Evolutionary conservation across 2,888 invertebrate species (phyloP), one percentile per base, ranked within the genome.

Genomic region (Hipparchia semele): DNA sequence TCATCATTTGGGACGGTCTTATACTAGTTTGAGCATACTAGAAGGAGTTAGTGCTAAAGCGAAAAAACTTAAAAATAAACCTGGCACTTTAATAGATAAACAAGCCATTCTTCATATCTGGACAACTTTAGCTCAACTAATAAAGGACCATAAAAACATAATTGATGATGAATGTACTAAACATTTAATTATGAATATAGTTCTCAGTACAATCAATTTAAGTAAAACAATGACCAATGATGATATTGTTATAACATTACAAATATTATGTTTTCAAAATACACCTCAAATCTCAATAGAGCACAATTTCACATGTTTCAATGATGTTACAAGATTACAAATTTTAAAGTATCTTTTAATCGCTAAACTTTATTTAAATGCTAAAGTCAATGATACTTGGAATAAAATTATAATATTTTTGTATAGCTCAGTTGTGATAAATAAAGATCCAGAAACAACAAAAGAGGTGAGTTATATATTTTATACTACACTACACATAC

Each of bases 341-440:
- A 81, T 89, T 60, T 71, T 92, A 5, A 87, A 87, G 75, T 87
- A 89, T 78, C 75, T 89, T 33, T 69, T 90, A 73, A 58, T 85
- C 7, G 75, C 78, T 68, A 86, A 83, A 76, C 58, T 85, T 60
- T 58, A 88, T 64, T 66, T 87, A 49, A 86, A 82, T 72, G 73
- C 68, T 1, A 83, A 82, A 75, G 59, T 80, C 12, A 83, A 78
- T 80, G 86, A 87, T 67, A 75, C 70, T 56, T 89, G 87, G 86
- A 80, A 78, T n/a, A 83, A 75, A 75, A 77, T 82, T 7, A 82
- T 87, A 23, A 75, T 79, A 9, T 70, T 76, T 68, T 73, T 90
- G 51, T 72, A 85, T 12, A 84, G 79, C 74, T 77, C 80, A 69
- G 73, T 87, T 12, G 75, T 84, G 6, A 87, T 78, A 77, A 84